Percentiles rank a stretch among this genome's conserved stretches.
phyloP scores from a whole-genome alignment of 2,113 vertebrate genomes.

The Galeopterus variegatus region DNA sequence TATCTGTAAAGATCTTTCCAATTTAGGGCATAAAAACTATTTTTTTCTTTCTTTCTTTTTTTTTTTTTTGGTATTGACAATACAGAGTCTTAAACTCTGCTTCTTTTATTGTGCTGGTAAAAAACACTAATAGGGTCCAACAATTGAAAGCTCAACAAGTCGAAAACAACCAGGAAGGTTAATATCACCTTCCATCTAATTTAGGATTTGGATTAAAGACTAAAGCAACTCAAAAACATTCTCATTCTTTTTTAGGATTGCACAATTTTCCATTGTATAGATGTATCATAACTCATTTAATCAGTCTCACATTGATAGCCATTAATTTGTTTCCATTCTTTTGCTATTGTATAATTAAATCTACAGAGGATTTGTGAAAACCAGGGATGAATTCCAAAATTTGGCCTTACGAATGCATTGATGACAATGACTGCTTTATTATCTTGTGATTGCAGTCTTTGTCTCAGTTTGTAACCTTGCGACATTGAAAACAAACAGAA shows the following conservation, averaged over 20 bases:
- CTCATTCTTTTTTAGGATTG: slow-evolving; percentile 1
- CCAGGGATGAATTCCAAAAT: neutral
- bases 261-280: neutral
- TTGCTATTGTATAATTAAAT: neutral
- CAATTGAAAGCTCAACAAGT: no score
- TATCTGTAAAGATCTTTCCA: slow-evolving; percentile 39
- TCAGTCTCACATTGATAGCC: neutral
- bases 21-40: neutral
- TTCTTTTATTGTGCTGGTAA: no score
- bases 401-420: neutral
- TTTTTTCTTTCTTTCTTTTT: no score
- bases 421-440: neutral
- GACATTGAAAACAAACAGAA: slow-evolving; percentile 58
- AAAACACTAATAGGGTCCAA: no score
- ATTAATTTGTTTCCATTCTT: neutral
- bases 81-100: no score
- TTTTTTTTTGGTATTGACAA: no score
- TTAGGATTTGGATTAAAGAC: no score
- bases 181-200: no score
- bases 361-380: neutral
- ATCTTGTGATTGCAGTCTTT: slow-evolving; percentile 42
- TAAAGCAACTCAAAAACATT: neutral
- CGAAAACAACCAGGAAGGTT: no score
- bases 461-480: slow-evolving; percentile 19
- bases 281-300: neutral